Base-by-base conservation (phyloP, 2,888 invertebrate genomes). In the Cephus pulcher region DNA sequence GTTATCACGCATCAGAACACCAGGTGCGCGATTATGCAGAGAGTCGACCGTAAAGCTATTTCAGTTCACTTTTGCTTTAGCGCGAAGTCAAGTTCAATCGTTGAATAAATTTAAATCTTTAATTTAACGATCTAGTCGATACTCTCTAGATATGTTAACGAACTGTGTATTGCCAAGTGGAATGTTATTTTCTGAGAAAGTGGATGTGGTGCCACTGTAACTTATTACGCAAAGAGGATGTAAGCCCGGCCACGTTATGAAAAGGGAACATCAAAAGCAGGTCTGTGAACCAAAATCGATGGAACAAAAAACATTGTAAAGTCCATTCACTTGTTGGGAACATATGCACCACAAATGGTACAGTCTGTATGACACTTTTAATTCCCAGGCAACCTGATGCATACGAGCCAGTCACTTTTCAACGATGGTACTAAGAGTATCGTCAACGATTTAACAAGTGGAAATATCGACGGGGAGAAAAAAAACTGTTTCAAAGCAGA, bases 301-400 rank as follows among this genome's bases (percentile, higher is more conserved):
- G 30, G 34, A 68, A 34, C 34, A 76, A 78, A 78, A 76, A 78
- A 73, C 35, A 34, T 30, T 71, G n/a, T 23, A 34, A 32, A 71
- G 33, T 71, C 32, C 32, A 71, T 71, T 71, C 71, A 71, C 71
- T 71, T 71, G 33, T 32, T 34, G 71, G 33, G 71, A 86, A 86
- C 90, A 89, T 83, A 84, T 90, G 89, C 80, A 80, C 70, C 77
- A 80, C 89, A 89, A 89, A 86, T 88, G 89, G 82, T 81, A 76
- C 78, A 78, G 75, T 78, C 75, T 69, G 37, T n/a, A 73, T 33
- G 34, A 71, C 34, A 70, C 77, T 75, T 12, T 78, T 76, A 71
- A 78, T 82, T 80, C 81, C 74, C 80, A 78, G 82, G 82, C 83
- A 85, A 87, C 82, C 81, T 83, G 83, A 77, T 80, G 82, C 79